These are phyloP conservation scores for Apodemus sylvaticus DNA, from an alignment of 2,113 vertebrate genomes.

Conservation along the genomic window DNA sequence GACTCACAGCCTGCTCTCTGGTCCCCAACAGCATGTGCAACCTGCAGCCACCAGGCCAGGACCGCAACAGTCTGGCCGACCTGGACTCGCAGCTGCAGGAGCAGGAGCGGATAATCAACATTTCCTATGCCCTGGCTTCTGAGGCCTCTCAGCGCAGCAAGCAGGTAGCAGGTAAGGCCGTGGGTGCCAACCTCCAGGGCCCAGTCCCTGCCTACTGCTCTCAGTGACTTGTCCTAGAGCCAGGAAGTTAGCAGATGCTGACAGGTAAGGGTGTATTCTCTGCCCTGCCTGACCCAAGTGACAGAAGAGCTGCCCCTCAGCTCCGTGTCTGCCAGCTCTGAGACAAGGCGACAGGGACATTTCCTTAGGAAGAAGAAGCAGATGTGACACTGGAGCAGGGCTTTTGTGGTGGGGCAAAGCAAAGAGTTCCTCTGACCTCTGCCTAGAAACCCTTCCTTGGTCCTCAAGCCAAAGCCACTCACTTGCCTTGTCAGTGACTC, in stretches of 20 bases:
- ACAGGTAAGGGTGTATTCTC: neutral
- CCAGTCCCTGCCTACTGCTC: neutral
- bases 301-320: neutral
- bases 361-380: neutral
- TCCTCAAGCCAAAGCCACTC: neutral
- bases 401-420: neutral
- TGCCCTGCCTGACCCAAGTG: no score
- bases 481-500: neutral
- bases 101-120: constrained; percentile 97
- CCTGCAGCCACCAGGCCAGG: constrained; percentile 87
- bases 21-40: constrained; percentile 90
- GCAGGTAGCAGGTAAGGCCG: constrained; percentile 94
- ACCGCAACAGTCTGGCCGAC: constrained; percentile 87
- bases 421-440: neutral
- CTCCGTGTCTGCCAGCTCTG: neutral
- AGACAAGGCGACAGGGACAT: neutral
- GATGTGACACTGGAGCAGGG: neutral
- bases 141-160: constrained; percentile 98
- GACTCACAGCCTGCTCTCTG: constrained; percentile 40
- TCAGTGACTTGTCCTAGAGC: neutral
- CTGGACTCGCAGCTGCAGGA: constrained; percentile 93
- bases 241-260: neutral
- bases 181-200: neutral
- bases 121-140: constrained; percentile 96
- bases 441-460: neutral